phyloP scores from a whole-genome alignment of 2,888 invertebrate species.

The Ethmia dodecea region DNA sequence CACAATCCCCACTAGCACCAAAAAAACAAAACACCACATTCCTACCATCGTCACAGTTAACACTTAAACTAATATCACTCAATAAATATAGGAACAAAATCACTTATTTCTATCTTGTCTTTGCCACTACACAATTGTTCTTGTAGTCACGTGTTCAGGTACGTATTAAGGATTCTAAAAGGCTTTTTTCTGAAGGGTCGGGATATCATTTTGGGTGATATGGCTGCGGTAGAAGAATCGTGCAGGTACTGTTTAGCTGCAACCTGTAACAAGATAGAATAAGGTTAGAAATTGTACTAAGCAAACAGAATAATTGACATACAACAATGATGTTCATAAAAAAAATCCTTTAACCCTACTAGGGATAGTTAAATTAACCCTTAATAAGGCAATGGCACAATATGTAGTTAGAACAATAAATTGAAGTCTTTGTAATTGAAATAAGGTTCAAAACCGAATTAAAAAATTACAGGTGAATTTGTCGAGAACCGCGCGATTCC shows the following conservation, averaged over 20 bases:
- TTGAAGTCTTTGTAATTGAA: no score
- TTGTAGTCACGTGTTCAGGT: constrained; percentile 52
- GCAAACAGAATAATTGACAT: no score
- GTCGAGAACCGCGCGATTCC: no score
- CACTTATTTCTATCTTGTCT: constrained; percentile 34
- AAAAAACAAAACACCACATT: constrained; percentile 43
- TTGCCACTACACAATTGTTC: constrained; percentile 23
- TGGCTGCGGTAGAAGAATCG: constrained; percentile 31
- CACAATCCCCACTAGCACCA: constrained; percentile 40
- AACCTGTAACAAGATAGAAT: not conserved
- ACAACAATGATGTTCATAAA: no score
- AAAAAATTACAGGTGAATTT: no score
- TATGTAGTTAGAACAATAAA: no score
- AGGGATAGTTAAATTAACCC: no score
- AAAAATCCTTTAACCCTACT: no score
- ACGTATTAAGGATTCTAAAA: constrained; percentile 54
- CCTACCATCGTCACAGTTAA: constrained; percentile 27
- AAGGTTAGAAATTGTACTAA: no score
- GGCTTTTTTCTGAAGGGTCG: constrained; percentile 54
- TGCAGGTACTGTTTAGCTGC: no score
- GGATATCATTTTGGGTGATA: constrained; percentile 51
- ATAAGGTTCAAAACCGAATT: no score
- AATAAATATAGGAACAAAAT: constrained; percentile 24
- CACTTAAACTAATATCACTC: constrained; percentile 62
- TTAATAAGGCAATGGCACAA: no score